These are phyloP conservation scores for Intellagama lesueurii DNA, from an alignment of 2,797 vertebrate species.

Conservation along the genomic window DNA sequence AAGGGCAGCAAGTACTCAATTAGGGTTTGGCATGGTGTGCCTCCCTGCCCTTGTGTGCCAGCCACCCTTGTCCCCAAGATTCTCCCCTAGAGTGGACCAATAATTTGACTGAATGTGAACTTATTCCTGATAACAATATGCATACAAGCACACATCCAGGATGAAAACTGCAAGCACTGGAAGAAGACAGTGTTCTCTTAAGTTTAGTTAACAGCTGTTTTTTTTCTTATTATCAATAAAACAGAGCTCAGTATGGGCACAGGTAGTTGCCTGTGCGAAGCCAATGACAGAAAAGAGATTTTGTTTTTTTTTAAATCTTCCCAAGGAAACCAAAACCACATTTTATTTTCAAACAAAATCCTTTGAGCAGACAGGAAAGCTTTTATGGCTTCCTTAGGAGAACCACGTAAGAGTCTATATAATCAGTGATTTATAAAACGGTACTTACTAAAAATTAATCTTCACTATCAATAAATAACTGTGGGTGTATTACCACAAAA, in stretches of 20 bases:
- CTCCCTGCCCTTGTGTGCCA: too few relatives aligned
- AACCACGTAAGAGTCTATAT: constrained; percentile 15
- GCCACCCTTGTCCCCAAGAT: neutral
- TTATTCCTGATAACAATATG: neutral
- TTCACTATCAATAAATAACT: constrained; percentile 61
- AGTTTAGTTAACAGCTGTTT: neutral
- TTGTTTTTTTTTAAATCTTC: constrained; percentile 42
- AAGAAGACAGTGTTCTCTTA: neutral
- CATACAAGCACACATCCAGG: neutral
- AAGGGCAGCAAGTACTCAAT: too few relatives aligned
- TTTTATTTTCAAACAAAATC: constrained; percentile 51
- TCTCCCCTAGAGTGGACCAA: neutral
- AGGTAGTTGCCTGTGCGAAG: neutral
- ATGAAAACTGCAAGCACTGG: neutral
- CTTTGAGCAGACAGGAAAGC: constrained; percentile 43
- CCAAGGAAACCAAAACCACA: constrained; percentile 51
- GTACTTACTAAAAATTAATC: constrained; percentile 63
- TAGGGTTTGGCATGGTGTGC: too few relatives aligned
- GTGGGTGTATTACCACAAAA: constrained; percentile 52
- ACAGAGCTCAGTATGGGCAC: neutral
- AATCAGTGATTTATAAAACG: constrained; percentile 60
- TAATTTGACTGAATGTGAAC: neutral
- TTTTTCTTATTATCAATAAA: constrained; percentile 1
- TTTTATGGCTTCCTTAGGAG: constrained; percentile 58
- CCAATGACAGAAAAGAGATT: neutral